Conservation (phyloP, 2,113 vertebrate species). For the Petromus typicus region DNA sequence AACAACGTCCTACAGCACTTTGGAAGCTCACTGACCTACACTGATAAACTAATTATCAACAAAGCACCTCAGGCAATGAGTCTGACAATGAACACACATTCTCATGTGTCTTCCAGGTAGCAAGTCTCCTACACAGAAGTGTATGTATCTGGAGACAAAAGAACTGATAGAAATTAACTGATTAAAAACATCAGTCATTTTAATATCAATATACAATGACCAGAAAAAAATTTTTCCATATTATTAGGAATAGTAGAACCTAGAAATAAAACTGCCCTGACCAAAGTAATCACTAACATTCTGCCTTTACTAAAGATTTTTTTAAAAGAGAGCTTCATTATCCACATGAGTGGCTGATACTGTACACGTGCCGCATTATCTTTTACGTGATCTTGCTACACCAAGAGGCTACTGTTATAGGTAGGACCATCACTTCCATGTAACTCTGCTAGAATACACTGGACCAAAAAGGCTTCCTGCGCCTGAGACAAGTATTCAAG, state of each 20-base stretch:
- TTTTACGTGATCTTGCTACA: conserved; percentile 54
- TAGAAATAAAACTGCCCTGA: conserved; percentile 62
- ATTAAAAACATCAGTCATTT: conserved; percentile 59
- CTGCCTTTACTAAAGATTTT: conserved; percentile 35
- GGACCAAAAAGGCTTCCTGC: conserved; percentile 47
- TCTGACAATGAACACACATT: conserved; percentile 47
- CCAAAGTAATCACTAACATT: conserved; percentile 50
- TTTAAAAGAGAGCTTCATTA: conserved; percentile 32
- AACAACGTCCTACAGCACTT: conserved; percentile 48
- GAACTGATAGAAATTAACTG: conserved; percentile 39
- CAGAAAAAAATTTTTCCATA: conserved; percentile 37
- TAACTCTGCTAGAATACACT: conserved; percentile 38
- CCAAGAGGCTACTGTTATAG: background rate
- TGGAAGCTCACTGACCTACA: conserved; percentile 26
- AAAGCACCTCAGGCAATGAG: conserved; percentile 55
- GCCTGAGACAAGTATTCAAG: conserved; percentile 48
- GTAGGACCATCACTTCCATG: background rate
- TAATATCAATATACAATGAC: conserved; percentile 71
- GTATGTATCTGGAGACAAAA: conserved; percentile 50
- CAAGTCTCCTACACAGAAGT: conserved; percentile 29
- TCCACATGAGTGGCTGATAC: conserved; percentile 6
- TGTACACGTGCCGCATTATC: conserved; percentile 60
- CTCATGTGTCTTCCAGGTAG: background rate
- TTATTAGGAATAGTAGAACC: conserved; percentile 32
- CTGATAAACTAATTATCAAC: conserved; percentile 39